Base-by-base conservation (phyloP, 1,140 invertebrate species). In the Venturia canescens region DNA sequence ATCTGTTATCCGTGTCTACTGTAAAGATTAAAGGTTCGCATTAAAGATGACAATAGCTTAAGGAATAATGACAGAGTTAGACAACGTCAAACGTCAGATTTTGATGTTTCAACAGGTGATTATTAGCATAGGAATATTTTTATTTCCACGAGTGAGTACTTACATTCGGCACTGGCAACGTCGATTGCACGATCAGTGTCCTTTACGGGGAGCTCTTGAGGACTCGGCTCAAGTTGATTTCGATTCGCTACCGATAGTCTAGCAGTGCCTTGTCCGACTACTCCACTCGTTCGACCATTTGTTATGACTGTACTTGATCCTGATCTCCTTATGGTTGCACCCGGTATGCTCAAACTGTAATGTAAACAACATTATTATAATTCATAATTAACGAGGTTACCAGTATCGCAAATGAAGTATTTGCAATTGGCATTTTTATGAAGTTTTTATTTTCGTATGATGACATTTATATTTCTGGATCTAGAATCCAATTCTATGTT, bases 141-240 rank as follows among this genome's bases (percentile, higher is more conserved):
- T 11, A 44, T 9, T 44, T 44, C 38, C 38, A 11, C 13, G 38
- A 44, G 13, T 44, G 38, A 44, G 7, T 11, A 44, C 91, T 92
- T 88, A 93, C 92, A 82, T 82, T 92, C 90, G 34, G 91, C 92
- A 89, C 88, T 92, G 83, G 88, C 86, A 85, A 93, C 87, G 85
- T 93, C 92, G 57, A 92, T 90, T 57, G 85, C 85, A 80, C 86
- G 87, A 86, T 91, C 89, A 15, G 89, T 91, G 78, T 92, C 91
- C 88, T 92, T 92, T 18, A 91, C 89, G 72, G 91, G 90, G 79
- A 92, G 82, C 78, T 93, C 92, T 79, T 92, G 91, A 18, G 90
- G 90, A 81, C 90, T 92, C 3, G 89, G 89, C 38, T 92, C 92
- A 16, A 92, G 83, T 82, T 90, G 90, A 83, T 88, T 90, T 16